Conservation (phyloP, 2,797 vertebrate species). For the Dryobates pubescens region DNA sequence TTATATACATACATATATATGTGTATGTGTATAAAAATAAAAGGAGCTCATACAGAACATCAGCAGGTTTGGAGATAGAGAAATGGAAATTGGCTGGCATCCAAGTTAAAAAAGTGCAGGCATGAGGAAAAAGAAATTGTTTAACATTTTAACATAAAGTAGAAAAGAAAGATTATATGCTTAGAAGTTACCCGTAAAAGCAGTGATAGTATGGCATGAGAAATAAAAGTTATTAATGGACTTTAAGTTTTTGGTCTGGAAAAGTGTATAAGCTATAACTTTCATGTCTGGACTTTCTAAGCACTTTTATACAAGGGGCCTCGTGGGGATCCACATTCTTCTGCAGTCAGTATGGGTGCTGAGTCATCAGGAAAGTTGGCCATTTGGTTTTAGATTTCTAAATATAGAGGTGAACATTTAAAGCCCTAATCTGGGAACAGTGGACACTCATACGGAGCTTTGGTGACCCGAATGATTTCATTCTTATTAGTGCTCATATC, state of each 20-base stretch:
- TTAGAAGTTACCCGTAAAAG: neutral
- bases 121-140: neutral
- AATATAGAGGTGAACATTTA: slow-evolving; percentile 48
- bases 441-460: neutral
- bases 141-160: neutral
- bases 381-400: slow-evolving; percentile 53
- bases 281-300: neutral
- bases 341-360: slow-evolving; percentile 33
- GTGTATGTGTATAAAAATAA: neutral
- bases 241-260: neutral
- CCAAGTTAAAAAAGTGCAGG: neutral
- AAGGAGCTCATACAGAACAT: neutral
- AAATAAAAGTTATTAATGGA: neutral
- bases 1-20: neutral
- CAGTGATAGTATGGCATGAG: neutral
- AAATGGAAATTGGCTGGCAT: slow-evolving; percentile 5
- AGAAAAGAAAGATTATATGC: neutral
- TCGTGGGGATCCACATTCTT: slow-evolving; percentile 28
- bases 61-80: slow-evolving; percentile 2
- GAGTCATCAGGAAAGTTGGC: slow-evolving; percentile 52
- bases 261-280: neutral
- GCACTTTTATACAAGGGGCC: slow-evolving; percentile 11
- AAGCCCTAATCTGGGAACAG: slow-evolving; percentile 15
- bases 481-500: neutral
- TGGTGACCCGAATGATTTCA: neutral